phyloP scores from a whole-genome alignment of 2,113 vertebrate genomes.

The Brachypteracias leptosomus region DNA sequence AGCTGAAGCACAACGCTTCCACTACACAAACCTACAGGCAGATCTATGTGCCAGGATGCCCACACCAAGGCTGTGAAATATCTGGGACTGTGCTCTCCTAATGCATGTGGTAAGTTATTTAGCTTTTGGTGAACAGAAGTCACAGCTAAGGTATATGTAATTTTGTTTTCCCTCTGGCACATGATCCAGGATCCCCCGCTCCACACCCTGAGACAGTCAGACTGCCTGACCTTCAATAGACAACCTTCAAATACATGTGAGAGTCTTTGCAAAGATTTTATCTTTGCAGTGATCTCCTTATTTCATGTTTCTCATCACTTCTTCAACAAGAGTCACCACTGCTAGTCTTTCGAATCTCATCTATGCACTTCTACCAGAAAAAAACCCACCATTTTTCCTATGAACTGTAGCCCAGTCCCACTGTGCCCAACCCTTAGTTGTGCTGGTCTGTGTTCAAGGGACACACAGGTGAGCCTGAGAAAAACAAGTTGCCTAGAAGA shows the following conservation, averaged over 20 bases:
- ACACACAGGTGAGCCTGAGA: not conserved
- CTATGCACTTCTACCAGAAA: not conserved
- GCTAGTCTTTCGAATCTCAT: not conserved
- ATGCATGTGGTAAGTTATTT: accelerated
- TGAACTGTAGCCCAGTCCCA: not conserved
- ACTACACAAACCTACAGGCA: not conserved
- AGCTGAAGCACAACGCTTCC: not conserved
- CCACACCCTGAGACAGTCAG: not conserved
- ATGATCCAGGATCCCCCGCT: not conserved
- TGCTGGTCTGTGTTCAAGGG: not conserved
- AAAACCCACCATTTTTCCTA: not conserved
- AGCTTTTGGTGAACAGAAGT: not conserved
- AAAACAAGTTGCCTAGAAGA: not conserved
- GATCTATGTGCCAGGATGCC: not conserved
- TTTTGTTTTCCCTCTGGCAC: not conserved
- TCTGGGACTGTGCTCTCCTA: not conserved
- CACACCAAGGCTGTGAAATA: not conserved
- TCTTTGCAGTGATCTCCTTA: not conserved
- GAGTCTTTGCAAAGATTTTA: not conserved
- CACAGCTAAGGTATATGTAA: not conserved
- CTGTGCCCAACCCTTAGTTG: not conserved
- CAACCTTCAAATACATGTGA: not conserved
- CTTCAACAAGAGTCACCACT: not conserved
- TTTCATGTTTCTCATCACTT: not conserved
- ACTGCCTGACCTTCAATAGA: not conserved